Evolutionary conservation across 2,797 vertebrate genomes (phyloP).

Genomic region (Tamandua tetradactyla): DNA sequence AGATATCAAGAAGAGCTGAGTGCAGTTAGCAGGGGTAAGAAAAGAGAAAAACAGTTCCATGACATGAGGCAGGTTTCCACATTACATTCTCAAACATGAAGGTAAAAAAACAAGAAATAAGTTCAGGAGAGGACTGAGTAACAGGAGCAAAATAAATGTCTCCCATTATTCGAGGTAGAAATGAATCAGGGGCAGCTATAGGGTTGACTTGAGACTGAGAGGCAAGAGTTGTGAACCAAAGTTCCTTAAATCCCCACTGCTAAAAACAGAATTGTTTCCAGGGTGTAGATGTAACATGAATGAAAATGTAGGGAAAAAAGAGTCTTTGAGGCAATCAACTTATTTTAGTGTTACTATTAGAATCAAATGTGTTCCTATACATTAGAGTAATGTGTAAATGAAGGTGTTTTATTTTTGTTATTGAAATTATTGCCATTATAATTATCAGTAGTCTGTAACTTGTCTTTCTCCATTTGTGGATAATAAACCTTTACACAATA

Average conservation of each 20-base stretch:
- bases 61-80: neutral
- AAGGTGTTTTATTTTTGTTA: conserved; percentile 18
- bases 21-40: neutral
- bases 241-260: neutral
- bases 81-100: neutral
- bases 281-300: neutral
- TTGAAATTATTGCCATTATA: conserved; percentile 14
- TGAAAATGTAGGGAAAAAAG: neutral
- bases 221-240: neutral
- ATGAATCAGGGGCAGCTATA: neutral
- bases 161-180: neutral
- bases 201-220: neutral
- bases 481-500: conserved; percentile 14
- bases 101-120: neutral
- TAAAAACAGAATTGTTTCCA: neutral
- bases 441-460: neutral
- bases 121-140: neutral
- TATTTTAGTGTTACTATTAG: neutral
- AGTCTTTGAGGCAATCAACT: neutral
- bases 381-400: neutral
- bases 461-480: conserved; percentile 27
- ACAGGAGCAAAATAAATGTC: neutral
- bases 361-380: neutral
- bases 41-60: neutral
- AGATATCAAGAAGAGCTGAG: neutral